Base-by-base conservation (phyloP, 2,113 vertebrate species). In the Grammomys dolichurus region DNA sequence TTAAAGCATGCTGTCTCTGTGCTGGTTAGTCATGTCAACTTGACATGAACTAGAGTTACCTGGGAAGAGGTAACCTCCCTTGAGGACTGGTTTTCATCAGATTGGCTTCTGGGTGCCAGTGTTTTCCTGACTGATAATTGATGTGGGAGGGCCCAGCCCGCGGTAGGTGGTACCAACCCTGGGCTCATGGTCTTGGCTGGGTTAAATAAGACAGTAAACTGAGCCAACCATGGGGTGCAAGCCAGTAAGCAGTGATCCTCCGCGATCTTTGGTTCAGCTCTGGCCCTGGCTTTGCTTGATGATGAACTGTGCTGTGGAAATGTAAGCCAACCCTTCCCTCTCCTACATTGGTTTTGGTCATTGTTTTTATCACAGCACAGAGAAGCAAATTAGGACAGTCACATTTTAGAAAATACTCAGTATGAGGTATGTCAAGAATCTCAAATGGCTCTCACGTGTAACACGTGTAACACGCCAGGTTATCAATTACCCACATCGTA, bases 391-490 rank as follows among this genome's bases (percentile, higher is more conserved):
- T 16, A 9, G 24, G n/a, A 63, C n/a, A 60, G n/a, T 65, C 65
- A 73, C 56, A 51, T 90, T 94, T 93, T 63, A 93, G 94, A 92
- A 95, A 26, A 78, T 51, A 58, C 0, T 48, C 7, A 7, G 84
- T 87, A 85, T 91, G 63, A 95, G 46, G 31, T 60, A 60, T 92
- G 5, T 77, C 48, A 43, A 67, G 94, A 70, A 22, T 95, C 24
- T 63, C 48, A 77, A 48, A 87, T 46, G 40, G 63, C 11, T 78
- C 54, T 94, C 40, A 72, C 12, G 36, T 3, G 33, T 2, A 58
- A 77, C 36, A 72, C 12, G 40, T 3, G 33, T 2, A 58, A 77
- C 11, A 92, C 17, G 56, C 0, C 48, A 92, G 73, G 36, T 24
- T 89, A 51, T 87, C 63, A 93, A 93, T 58, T 36, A 28, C 31